These are phyloP conservation scores for Tenebrosternarchus preto DNA, from an alignment of 2,113 vertebrate genomes.

Conservation along the genomic window DNA sequence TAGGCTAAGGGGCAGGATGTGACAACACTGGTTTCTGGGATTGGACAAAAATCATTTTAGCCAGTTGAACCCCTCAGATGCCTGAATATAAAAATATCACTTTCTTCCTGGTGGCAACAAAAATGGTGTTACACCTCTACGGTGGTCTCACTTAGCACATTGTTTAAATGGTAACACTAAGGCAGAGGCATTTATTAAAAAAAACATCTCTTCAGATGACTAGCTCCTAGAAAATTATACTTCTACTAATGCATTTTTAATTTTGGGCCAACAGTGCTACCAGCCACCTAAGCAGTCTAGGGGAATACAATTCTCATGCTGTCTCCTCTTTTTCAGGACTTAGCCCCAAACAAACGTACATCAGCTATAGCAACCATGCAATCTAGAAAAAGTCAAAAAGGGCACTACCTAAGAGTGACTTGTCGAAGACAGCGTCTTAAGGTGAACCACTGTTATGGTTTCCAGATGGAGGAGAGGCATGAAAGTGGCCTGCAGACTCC, in stretches of 20 bases:
- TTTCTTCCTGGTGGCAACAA: neutral
- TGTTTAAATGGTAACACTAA: neutral
- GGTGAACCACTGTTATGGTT: constrained; percentile 54
- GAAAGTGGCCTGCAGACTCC: constrained; percentile 36
- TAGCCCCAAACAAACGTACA: constrained; percentile 95
- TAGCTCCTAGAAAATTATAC: neutral
- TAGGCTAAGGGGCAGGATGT: no score
- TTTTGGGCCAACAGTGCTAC: neutral
- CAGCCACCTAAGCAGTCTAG: neutral
- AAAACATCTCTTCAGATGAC: neutral
- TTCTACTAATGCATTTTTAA: neutral
- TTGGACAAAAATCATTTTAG: no score
- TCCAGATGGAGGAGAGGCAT: constrained; percentile 49
- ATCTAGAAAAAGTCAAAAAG: constrained; percentile 77
- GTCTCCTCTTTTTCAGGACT: constrained; percentile 78
- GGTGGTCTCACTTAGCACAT: no score
- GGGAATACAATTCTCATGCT: constrained; percentile 32
- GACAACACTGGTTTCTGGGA: no score
- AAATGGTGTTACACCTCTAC: neutral
- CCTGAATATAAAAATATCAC: no score
- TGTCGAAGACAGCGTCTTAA: constrained; percentile 52
- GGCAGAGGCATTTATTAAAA: neutral
- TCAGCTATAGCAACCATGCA: constrained; percentile 98
- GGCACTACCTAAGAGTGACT: constrained; percentile 51
- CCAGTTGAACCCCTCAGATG: no score